Evolutionary conservation across 2,888 invertebrate genomes (phyloP), one percentile per base, ranked within the genome.

Genomic region (Pteria penguin): DNA sequence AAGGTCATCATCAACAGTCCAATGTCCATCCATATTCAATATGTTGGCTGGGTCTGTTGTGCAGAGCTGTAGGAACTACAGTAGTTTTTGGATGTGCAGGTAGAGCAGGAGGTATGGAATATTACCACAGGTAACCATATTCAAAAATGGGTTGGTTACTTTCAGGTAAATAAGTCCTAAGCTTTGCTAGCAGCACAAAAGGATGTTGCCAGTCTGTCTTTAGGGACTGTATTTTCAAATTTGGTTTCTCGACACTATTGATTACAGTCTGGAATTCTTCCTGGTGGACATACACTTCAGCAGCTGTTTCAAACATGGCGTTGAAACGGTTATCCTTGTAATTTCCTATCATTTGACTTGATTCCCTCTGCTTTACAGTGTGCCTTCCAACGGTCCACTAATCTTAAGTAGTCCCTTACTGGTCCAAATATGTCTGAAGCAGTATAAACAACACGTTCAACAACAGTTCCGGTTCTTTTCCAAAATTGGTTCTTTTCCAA

Each of bases 91-190:
- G 29, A 78, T 61, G 22, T 75, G 18, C n/a, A 31, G 26, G 54
- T 68, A 72, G 18, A 83, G 61, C 27, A 78, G 57, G 11, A 80
- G 22, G 33, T 83, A 83, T n/a, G 69, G 18, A 0, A 81, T 61
- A 18, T 72, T 68, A 0, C 66, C 66, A 36, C 32, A 18, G 2
- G 75, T 69, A 0, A 80, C 31, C 11, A 78, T 24, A 11, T 70
- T 72, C 81, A 79, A 83, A 60, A 78, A 82, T 26, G 81, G 82
- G 11, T 79, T 78, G 5, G 79, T 81, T 1, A 79, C 57, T 52
- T 75, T 68, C 22, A 81, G 11, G 32, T 67, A 83, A 5, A 73
- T 52, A 8, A 79, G 26, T 8, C 78, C 77, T 36, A 79, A 32
- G 26, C 70, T 74, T 45, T 78, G 73, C 2, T 77, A 75, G 60